Evolutionary conservation across 1,140 invertebrate species (phyloP), one percentile per base, ranked within the genome.

Genomic region (Zaprionus inermis): DNA sequence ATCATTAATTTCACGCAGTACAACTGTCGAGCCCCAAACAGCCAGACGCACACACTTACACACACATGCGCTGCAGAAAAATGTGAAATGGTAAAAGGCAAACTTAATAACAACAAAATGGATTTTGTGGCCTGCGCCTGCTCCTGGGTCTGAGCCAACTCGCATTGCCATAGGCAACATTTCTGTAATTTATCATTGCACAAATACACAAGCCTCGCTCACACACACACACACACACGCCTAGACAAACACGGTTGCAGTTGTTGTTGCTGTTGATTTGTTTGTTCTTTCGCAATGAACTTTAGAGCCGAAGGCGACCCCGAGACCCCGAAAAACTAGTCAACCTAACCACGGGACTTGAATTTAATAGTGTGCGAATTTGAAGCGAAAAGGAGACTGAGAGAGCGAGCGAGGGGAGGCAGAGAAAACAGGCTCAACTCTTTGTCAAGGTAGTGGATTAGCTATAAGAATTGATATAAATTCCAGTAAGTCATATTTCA

Each of bases 21-120:
- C 84, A 89, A 86, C 76, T 88, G 83, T 79, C 83, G 79, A 79
- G 84, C 79, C 83, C 81, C 60, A 57, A 44, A 65, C 44, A 36
- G 18, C 58, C 49, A 63, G 18, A 64, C 54, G 44, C 51, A 36
- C 41, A 36, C n/a, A 46, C 36, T 51, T 36, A 59, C 64, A 36
- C 30, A 55, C 54, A 38, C 70, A 20, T 83, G 79, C 79, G 76
- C 72, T 82, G 76, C 76, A 80, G 73, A 70, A 72, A 84, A 85
- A 72, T 80, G 77, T 67, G 71, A 84, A 75, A 76, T 80, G 80
- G 70, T 71, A 84, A 75, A 88, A 86, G 79, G 70, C 80, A 88
- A 88, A 88, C 84, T 88, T 88, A 88, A 88, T 88, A 88, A 88
- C 86, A 88, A 88, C 84, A 90, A 88, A 88, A 88, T 90, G 84